A percentile compares a stretch with the other conserved stretches of the same genome.
These are phyloP conservation scores for Hepsetus odoe DNA, from an alignment of 2,113 vertebrate genomes.

Conservation along the genomic window DNA sequence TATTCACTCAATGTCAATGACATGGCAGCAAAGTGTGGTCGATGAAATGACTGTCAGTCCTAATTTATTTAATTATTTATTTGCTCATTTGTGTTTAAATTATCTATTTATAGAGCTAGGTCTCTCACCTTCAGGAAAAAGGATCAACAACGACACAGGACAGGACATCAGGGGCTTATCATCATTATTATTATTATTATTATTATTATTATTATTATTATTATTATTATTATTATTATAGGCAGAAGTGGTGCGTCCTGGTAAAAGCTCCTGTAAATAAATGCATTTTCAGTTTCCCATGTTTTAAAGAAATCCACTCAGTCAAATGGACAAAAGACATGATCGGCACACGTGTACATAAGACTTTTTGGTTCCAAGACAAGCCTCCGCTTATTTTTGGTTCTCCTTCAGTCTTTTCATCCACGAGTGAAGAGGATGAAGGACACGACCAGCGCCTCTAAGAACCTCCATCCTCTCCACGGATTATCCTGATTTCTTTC, in stretches of 20 bases:
- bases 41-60: constrained; percentile 52
- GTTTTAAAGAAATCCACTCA: constrained; percentile 44
- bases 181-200: constrained; percentile 43
- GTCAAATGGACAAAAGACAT: constrained; percentile 47
- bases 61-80: constrained; percentile 77
- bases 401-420: constrained; percentile 48
- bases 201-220: constrained; percentile 45
- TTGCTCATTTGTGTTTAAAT: constrained; percentile 68
- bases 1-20: constrained; percentile 40
- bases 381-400: constrained; percentile 56
- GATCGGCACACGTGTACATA: constrained; percentile 70
- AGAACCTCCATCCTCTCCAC: neutral
- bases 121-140: constrained; percentile 50
- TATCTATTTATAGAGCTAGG: constrained; percentile 73
- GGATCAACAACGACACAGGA: constrained; percentile 43
- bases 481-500: neutral
- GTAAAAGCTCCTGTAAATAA: constrained; percentile 29
- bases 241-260: constrained; percentile 28
- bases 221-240: constrained; percentile 51
- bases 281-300: constrained; percentile 18
- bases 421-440: constrained; percentile 32
- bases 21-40: constrained; percentile 42
- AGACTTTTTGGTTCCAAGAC: constrained; percentile 74
- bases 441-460: constrained; percentile 11
- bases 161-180: constrained; percentile 33